These are phyloP conservation scores for Bubalus kerabau DNA, from an alignment of 2,113 vertebrate species.

Conservation along the genomic window DNA sequence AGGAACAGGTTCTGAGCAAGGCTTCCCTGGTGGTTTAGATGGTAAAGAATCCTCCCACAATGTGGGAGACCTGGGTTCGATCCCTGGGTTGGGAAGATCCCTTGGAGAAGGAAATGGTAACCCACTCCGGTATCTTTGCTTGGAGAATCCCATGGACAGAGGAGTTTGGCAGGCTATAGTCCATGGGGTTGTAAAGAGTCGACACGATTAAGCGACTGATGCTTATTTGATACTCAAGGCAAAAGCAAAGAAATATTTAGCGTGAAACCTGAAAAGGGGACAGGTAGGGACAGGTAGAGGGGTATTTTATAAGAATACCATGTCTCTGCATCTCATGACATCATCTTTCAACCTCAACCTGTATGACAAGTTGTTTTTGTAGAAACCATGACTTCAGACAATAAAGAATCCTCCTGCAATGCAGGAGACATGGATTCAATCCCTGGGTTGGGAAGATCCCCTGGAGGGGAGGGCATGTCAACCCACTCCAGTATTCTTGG, in stretches of 20 bases:
- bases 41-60: background rate
- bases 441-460: background rate
- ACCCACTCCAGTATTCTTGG: background rate
- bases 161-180: background rate
- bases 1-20: background rate
- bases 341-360: background rate
- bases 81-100: background rate
- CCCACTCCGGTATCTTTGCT: background rate
- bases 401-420: background rate
- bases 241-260: background rate
- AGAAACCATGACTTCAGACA: background rate
- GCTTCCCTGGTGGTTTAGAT: background rate
- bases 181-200: background rate
- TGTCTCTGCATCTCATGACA: background rate
- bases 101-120: background rate
- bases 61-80: background rate
- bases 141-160: background rate
- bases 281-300: too few relatives aligned
- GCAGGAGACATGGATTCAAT: background rate
- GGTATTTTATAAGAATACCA: rapidly evolving
- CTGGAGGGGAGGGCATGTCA: background rate
- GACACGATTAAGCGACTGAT: rapidly evolving
- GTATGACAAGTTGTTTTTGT: background rate
- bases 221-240: background rate
- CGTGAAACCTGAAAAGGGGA: rapidly evolving